These are phyloP conservation scores for Palythoa grandiflora DNA, from an alignment of 92 coral and sea anemone species.

Conservation along the genomic window DNA sequence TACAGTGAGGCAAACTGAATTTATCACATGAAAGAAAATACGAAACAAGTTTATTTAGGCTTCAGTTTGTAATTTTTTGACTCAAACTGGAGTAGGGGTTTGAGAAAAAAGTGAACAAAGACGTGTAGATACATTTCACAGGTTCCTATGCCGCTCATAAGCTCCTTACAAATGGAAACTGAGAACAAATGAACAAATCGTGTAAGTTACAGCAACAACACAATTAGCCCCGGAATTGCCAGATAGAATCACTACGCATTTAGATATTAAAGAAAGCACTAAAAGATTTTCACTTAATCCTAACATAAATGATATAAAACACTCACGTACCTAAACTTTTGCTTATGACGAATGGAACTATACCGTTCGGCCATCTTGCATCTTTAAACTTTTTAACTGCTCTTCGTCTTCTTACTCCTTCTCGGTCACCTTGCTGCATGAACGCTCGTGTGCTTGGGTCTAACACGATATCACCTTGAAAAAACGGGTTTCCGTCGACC, in stretches of 20 bases:
- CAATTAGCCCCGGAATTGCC: not conserved
- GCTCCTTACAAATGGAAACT: not conserved
- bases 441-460: conserved; percentile 75
- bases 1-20: not conserved
- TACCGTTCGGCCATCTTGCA: conserved; percentile 94
- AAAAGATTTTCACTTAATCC: not conserved
- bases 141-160: not conserved
- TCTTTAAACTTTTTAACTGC: conserved; percentile 81
- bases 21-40: not conserved
- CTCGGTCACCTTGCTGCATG: conserved; percentile 62
- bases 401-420: conserved; percentile 67
- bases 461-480: conserved; percentile 94
- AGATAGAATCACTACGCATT: not conserved
- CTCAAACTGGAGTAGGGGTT: too few relatives aligned
- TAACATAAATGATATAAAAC: not conserved
- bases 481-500: conserved; percentile 79
- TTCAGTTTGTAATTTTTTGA: not conserved
- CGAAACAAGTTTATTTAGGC: not conserved
- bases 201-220: not conserved
- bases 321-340: conserved; percentile 79
- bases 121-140: not conserved
- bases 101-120: not conserved
- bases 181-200: not conserved
- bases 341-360: conserved; percentile 86
- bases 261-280: not conserved